These are phyloP conservation scores for Rosalia funebris DNA, from an alignment of 2,888 invertebrate genomes.

Conservation along the genomic window DNA sequence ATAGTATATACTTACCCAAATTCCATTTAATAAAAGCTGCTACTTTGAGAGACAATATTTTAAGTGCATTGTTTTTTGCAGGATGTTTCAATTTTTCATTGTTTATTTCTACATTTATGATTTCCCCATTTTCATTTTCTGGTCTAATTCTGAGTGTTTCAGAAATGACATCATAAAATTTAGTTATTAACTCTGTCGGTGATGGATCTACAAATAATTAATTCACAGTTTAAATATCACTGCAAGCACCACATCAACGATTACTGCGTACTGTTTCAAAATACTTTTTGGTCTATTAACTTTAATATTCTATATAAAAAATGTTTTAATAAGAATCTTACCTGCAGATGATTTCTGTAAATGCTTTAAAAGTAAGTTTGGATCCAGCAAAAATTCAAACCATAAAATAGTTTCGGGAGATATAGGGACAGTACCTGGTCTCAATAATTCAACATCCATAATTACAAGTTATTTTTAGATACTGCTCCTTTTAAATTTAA, in stretches of 20 bases:
- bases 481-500: too few species aligned
- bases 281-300: too few species aligned
- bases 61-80: slow-evolving; percentile 78
- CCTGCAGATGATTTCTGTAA: slow-evolving; percentile 79
- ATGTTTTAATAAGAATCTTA: slow-evolving; percentile 57
- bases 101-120: slow-evolving; percentile 55
- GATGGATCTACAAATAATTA: slow-evolving; percentile 76
- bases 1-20: slow-evolving; percentile 65
- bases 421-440: slow-evolving; percentile 84
- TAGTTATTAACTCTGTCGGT: slow-evolving; percentile 83
- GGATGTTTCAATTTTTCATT: slow-evolving; percentile 71
- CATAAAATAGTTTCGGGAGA: slow-evolving; percentile 87
- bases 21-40: slow-evolving; percentile 89
- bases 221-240: too few species aligned
- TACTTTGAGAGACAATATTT: slow-evolving; percentile 86
- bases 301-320: too few species aligned
- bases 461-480: too few species aligned
- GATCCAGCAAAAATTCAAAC: slow-evolving; percentile 93
- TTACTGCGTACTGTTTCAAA: too few species aligned
- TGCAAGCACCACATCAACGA: background rate
- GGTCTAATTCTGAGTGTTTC: slow-evolving; percentile 65
- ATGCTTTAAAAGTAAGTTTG: slow-evolving; percentile 83
- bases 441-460: slow-evolving; percentile 84
- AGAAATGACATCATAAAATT: slow-evolving; percentile 80
- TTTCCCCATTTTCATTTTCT: slow-evolving; percentile 59